These are phyloP conservation scores for Macrocentrus cingulum DNA, from an alignment of 1,140 invertebrate species.

Conservation along the genomic window DNA sequence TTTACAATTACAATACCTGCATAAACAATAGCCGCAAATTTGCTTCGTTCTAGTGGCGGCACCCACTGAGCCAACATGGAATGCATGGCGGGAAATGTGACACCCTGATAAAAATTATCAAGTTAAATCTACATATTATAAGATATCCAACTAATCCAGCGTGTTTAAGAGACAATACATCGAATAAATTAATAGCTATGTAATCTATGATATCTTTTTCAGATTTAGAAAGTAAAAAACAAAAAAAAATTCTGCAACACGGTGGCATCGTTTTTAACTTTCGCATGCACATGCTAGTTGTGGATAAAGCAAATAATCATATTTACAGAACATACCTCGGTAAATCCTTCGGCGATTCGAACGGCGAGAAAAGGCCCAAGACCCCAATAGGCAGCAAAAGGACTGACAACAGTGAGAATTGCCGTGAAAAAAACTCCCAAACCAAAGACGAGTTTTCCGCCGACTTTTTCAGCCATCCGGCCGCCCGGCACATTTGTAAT, in stretches of 20 bases:
- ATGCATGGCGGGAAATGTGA: slow-evolving; percentile 82
- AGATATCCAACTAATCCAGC: too few species aligned
- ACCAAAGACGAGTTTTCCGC: slow-evolving; percentile 80
- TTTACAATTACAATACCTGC: slow-evolving; percentile 60
- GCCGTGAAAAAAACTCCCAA: slow-evolving; percentile 76
- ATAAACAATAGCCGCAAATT: slow-evolving; percentile 79
- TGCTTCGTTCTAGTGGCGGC: slow-evolving; percentile 76
- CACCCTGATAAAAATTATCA: slow-evolving; percentile 60
- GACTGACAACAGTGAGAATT: slow-evolving; percentile 75
- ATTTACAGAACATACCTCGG: slow-evolving; percentile 63
- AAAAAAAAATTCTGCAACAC: too few species aligned
- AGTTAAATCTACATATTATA: too few species aligned
- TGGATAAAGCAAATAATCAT: too few species aligned
- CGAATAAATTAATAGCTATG: too few species aligned
- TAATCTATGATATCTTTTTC: too few species aligned
- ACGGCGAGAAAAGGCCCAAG: slow-evolving; percentile 74
- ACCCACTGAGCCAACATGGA: slow-evolving; percentile 81
- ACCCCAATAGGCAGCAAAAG: slow-evolving; percentile 71
- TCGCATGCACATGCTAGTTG: background rate
- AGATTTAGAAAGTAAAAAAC: too few species aligned
- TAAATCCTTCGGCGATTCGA: slow-evolving; percentile 81
- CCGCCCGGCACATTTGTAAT: slow-evolving; percentile 86
- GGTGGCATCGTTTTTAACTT: too few species aligned
- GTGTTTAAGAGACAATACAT: too few species aligned
- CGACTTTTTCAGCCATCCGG: slow-evolving; percentile 75